A percentile compares a stretch with the other conserved stretches of the same genome.
Conservation (phyloP, 2,888 invertebrate species). For the Entomobrya multifasciata region DNA sequence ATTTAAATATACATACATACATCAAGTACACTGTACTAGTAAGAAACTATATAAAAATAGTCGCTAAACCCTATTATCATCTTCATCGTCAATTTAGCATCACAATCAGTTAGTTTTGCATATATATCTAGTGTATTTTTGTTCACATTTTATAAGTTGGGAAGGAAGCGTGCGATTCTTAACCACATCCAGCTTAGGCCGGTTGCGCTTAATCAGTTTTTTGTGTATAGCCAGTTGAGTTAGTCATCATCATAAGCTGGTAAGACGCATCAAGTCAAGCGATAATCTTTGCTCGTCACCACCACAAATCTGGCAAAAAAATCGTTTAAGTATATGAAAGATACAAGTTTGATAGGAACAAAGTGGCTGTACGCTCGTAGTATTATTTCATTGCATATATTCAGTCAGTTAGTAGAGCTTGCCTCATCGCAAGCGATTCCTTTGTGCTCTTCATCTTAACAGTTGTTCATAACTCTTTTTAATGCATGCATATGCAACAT, state of each 20-base stretch:
- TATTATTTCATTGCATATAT: constrained; percentile 26
- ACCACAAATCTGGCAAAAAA: constrained; percentile 11
- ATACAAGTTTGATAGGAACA: neutral
- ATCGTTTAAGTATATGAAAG: neutral
- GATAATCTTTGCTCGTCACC: neutral
- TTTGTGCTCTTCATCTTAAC: constrained; percentile 35
- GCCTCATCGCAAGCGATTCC: constrained; percentile 40
- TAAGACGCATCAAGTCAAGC: constrained; percentile 11
- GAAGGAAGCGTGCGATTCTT: neutral
- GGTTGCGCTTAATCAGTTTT: constrained; percentile 52
- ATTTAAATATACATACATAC: too few relatives aligned
- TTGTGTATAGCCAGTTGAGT: constrained; percentile 15
- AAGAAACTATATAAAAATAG: neutral
- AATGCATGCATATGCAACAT: constrained; percentile 1
- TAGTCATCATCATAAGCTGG: constrained; percentile 1
- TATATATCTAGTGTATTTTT: neutral
- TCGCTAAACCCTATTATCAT: neutral
- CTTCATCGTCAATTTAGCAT: too few relatives aligned
- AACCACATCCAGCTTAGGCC: constrained; percentile 13
- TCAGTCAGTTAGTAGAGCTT: constrained; percentile 49
- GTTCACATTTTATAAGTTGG: neutral
- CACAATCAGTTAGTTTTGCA: too few relatives aligned
- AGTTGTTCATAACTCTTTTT: neutral
- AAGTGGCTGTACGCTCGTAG: neutral
- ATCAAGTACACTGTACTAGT: neutral